These are phyloP conservation scores for Lates japonicus DNA, from an alignment of 2,797 vertebrate species.

Conservation along the genomic window DNA sequence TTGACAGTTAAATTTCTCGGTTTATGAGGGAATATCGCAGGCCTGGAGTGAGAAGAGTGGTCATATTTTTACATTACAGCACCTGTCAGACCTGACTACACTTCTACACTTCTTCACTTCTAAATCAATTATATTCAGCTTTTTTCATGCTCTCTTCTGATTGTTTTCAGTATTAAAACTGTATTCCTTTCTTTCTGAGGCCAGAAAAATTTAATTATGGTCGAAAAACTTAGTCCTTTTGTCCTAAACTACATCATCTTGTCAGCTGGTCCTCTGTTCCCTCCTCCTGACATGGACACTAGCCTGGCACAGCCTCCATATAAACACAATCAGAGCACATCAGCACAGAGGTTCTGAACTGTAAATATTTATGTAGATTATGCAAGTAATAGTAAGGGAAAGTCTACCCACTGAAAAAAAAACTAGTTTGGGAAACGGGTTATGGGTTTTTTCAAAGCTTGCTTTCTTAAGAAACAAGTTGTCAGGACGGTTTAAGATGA, in stretches of 20 bases:
- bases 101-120: too few relatives aligned
- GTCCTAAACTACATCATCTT: constrained; percentile 3
- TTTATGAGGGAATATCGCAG: constrained; percentile 32
- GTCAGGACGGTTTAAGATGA: not conserved
- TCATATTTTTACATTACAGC: constrained; percentile 15
- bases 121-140: not conserved
- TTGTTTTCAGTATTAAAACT: not conserved
- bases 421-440: constrained; percentile 32
- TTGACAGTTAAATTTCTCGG: constrained; percentile 24
- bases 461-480: not conserved
- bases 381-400: constrained; percentile 49
- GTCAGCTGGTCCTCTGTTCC: constrained; percentile 23
- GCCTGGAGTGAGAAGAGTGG: not conserved
- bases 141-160: not conserved
- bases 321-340: constrained; percentile 67
- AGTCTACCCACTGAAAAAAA: constrained; percentile 32
- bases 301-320: constrained; percentile 48
- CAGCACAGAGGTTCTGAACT: constrained; percentile 62
- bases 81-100: constrained; percentile 1
- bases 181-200: too few relatives aligned
- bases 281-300: constrained; percentile 29
- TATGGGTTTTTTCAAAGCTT: not conserved
- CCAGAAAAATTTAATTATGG: not conserved
- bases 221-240: constrained; percentile 2
- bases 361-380: too few relatives aligned